phyloP scores from a whole-genome alignment of 2,113 vertebrate genomes.

The Aegithalos caudatus region DNA sequence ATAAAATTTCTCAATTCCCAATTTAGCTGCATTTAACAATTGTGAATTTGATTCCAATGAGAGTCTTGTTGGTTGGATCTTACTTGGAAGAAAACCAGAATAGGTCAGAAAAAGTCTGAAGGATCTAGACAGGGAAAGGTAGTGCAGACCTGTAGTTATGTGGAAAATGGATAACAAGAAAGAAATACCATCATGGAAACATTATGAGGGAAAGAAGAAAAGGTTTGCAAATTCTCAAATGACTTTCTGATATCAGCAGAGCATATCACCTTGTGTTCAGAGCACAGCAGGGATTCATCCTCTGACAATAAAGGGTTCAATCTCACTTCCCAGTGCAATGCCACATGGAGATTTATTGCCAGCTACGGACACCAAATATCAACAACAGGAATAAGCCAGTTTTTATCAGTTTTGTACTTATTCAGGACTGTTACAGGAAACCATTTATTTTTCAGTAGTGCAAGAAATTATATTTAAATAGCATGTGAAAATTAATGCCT shows the following conservation, averaged over 20 bases:
- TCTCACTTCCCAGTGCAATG: not conserved
- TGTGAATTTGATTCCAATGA: not conserved
- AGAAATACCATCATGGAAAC: not conserved
- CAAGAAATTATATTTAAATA: not conserved
- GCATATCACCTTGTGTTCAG: not conserved
- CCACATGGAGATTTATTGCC: not conserved
- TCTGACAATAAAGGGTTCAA: not conserved
- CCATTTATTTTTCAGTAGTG: not conserved
- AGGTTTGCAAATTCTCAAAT: not conserved
- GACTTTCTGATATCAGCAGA: not conserved
- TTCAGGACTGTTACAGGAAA: not conserved
- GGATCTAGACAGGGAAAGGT: not conserved
- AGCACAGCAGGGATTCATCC: not conserved
- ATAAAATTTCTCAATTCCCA: not conserved
- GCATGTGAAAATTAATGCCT: not conserved
- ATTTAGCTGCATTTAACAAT: not conserved
- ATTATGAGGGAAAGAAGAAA: not conserved
- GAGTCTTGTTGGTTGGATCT: not conserved
- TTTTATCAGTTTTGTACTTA: not conserved
- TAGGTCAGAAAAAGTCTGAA: not conserved
- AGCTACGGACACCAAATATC: not conserved
- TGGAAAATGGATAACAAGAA: not conserved
- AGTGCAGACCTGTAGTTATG: not conserved
- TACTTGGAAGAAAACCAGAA: not conserved
- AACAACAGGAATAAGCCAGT: not conserved